Conservation (phyloP, 2,888 invertebrate species). For the Chaitophorus viminalis region DNA sequence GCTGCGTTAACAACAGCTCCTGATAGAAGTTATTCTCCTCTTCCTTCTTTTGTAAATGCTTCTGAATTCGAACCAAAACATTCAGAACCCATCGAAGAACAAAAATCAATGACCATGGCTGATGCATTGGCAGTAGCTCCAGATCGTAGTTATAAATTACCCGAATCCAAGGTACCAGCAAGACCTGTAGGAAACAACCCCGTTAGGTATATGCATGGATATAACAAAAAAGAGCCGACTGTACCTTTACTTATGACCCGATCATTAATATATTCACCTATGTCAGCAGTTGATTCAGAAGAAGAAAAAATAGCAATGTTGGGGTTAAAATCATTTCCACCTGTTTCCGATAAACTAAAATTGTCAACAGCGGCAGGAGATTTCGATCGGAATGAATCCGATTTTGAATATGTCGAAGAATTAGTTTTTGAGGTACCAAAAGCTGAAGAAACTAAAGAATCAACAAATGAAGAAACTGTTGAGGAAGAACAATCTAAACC, state of each 20-base stretch:
- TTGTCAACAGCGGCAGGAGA: constrained; percentile 48
- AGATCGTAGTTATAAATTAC: constrained; percentile 72
- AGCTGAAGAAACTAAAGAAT: not conserved
- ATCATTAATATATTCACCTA: constrained; percentile 43
- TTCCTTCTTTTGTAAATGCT: constrained; percentile 66
- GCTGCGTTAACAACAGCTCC: constrained; percentile 79
- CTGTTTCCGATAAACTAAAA: constrained; percentile 62
- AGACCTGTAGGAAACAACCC: constrained; percentile 43
- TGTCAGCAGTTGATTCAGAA: constrained; percentile 37
- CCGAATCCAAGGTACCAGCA: not conserved
- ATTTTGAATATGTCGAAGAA: constrained; percentile 16
- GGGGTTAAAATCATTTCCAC: constrained; percentile 56
- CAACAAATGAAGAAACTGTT: not conserved
- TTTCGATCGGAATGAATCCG: constrained; percentile 36
- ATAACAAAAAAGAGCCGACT: constrained; percentile 29
- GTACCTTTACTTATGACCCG: constrained; percentile 26
- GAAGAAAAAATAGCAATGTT: constrained; percentile 50
- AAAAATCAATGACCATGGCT: constrained; percentile 70
- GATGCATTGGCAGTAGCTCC: constrained; percentile 80
- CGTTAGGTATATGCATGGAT: constrained; percentile 52
- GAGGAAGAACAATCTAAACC: not conserved
- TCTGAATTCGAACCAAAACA: constrained; percentile 13
- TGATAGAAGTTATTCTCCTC: constrained; percentile 76
- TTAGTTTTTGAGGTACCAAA: constrained; percentile 20
- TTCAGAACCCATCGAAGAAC: constrained; percentile 17